Base-by-base conservation (phyloP, 2,888 invertebrate genomes). In the Ypsolopha scabrella region DNA sequence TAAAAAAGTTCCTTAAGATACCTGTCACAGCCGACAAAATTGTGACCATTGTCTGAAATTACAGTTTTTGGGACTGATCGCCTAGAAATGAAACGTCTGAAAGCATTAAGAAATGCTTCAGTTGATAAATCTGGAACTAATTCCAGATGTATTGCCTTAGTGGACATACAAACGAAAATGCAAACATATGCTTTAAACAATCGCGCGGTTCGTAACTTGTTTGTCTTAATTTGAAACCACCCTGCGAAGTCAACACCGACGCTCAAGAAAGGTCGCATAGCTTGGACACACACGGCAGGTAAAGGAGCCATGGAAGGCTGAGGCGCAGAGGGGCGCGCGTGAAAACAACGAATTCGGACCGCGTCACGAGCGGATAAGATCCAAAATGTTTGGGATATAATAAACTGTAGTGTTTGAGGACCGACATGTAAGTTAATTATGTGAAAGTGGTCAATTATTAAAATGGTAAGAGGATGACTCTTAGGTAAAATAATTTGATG, bases 221-320 rank as follows among this genome's bases (percentile, higher is more conserved):
- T 34, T 7, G 36, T 11, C 11, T 43, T 41, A 13, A 50, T 6
- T 34, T 34, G 13, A 36, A 50, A 50, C 6, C 11, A 43, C 3
- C 43, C 50, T 35, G 50, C 43, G 14, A 50, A 50, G 14, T 50
- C 50, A 8, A 41, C 50, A 8, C 35, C 41, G 6, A 34, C 34
- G 10, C 43, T 9, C 6, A 41, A 9, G 14, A 50, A 50, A 10
- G 47, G 46, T n/a, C 37, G 14, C 2, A 34, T 10, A 37, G 51
- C 34, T 9, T 14, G 11, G 8, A 37, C 24, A 8, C 51, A 13
- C 2, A n/a, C 14, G 14, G 24, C 10, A 33, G 51, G 51, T 33
- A 51, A 41, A 39, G 36, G 38, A 13, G 46, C 51, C 51, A 51
- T 51, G 13, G 34, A 52, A 48, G 56, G 56, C 6, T 54, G 8